Base-by-base conservation (phyloP, 35 echinoderm and acorn worm species). In the Lytechinus variegatus region DNA sequence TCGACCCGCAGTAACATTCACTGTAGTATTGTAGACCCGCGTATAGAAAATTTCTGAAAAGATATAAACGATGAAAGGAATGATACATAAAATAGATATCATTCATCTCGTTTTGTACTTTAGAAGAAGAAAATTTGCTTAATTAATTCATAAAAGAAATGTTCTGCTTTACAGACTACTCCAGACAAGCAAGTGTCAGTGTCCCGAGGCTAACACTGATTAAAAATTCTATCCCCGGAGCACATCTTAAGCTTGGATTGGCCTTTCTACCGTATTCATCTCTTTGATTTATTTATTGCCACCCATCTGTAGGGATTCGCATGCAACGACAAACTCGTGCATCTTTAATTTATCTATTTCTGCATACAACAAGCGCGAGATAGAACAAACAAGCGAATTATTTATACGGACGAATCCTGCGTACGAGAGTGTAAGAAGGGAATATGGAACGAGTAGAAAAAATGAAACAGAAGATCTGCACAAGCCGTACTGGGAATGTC, bases 1-100 rank as follows among this genome's bases (percentile, higher is more conserved):
- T 54, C 56, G 71, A 54, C 10, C 96, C 96, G 55, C 96, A 96
- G 86, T 96, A 96, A 89, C 96, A 96, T 28, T 96, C 96, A 16
- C 93, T 96, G 54, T 94, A 92, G 61, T 87, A 96, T 87, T 96
- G 91, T 33, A 94, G 93, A 87, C 96, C 96, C 53, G 92, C 96
- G 44, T 94, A 96, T 27, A 86, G 93, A 87, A 94, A 94, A 55
- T 86, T 55, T 55, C 92, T 96, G 86, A 11, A 89, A 92, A 44
- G 89, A 72, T 72, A 86, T 21, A 13, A 54, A 27, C 27, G 89
- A 94, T 94, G 33, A 60, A 51, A 33, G 3, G 61, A 6, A 21
- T 57, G 9, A 58, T 58, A 2, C 33, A 44, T 44, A 44, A 2
- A 44, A 44, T n/a, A 44, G 0, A 44, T 44, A 44, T 44, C 0